Conservation (phyloP, 2,113 vertebrate species). For the Capreolus pygargus region DNA sequence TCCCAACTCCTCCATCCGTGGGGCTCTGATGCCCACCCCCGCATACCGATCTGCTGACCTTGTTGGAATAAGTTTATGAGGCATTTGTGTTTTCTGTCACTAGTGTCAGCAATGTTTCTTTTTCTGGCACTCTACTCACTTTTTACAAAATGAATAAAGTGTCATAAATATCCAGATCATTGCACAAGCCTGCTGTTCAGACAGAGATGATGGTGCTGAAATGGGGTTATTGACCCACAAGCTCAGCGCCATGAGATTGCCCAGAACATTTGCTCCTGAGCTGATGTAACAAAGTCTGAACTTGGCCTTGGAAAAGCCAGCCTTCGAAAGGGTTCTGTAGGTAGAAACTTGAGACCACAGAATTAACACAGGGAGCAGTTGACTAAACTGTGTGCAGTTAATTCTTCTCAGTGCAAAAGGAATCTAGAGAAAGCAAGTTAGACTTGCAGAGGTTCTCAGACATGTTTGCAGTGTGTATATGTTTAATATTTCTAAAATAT, state of each 20-base stretch:
- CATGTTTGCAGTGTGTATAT: neutral
- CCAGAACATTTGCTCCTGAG: neutral
- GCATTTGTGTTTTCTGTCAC: neutral
- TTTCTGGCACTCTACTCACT: neutral
- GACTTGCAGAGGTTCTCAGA: neutral
- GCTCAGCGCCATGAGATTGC: neutral
- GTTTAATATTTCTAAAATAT: neutral
- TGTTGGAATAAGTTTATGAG: neutral
- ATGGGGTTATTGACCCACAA: neutral
- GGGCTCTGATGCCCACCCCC: neutral
- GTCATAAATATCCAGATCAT: neutral
- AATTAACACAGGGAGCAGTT: neutral
- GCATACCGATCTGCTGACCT: fast-evolving
- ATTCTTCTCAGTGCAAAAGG: neutral
- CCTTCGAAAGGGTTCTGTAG: fast-evolving
- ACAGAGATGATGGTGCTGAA: neutral
- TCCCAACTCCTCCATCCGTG: fast-evolving
- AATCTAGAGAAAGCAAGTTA: neutral
- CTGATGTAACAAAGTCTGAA: neutral
- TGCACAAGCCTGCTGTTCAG: neutral
- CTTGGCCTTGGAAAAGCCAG: neutral
- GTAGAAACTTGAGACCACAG: neutral
- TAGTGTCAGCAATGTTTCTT: neutral
- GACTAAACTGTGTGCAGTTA: fast-evolving
- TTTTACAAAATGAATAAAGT: neutral